phyloP scores from a whole-genome alignment of 2,888 invertebrate genomes.

The Ormyrus labotus region DNA sequence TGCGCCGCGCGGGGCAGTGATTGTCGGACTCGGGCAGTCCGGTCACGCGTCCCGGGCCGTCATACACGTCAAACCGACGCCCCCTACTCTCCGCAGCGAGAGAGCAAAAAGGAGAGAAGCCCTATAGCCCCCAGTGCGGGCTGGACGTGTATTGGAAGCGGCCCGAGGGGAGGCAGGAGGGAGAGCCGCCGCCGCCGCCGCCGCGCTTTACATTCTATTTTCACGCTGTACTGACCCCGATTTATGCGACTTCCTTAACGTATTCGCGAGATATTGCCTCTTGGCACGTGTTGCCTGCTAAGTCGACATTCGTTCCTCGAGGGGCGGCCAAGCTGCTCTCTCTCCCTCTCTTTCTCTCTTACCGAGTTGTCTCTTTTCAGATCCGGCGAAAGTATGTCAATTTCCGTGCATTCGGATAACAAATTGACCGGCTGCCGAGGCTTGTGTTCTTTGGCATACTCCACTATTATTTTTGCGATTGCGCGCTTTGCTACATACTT shows the following conservation, averaged over 20 bases:
- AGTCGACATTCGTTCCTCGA: constrained; percentile 64
- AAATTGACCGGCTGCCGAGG: not conserved
- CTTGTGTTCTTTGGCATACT: too few species aligned
- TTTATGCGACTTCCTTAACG: constrained; percentile 70
- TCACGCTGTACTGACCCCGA: constrained; percentile 74
- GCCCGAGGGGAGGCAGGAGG: constrained; percentile 59
- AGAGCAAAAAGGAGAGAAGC: not conserved
- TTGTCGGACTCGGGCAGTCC: constrained; percentile 70
- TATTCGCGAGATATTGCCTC: constrained; percentile 70
- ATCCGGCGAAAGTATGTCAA: constrained; percentile 2
- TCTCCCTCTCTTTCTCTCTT: too few species aligned
- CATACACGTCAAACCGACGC: constrained; percentile 74
- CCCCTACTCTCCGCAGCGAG: constrained; percentile 26
- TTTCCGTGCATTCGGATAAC: constrained; percentile 14
- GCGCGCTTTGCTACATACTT: too few species aligned
- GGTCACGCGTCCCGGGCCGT: constrained; percentile 74
- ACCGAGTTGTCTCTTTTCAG: too few species aligned
- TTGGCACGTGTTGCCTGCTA: constrained; percentile 64
- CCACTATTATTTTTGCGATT: too few species aligned
- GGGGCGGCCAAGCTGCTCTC: not conserved
- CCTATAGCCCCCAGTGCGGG: constrained; percentile 3
- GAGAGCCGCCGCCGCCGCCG: not conserved
- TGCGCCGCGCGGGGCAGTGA: constrained; percentile 67
- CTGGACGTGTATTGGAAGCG: constrained; percentile 16
- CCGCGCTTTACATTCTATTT: constrained; percentile 74